Base-by-base conservation (phyloP, 2,113 vertebrate species). In the Nansenia antarctica region DNA sequence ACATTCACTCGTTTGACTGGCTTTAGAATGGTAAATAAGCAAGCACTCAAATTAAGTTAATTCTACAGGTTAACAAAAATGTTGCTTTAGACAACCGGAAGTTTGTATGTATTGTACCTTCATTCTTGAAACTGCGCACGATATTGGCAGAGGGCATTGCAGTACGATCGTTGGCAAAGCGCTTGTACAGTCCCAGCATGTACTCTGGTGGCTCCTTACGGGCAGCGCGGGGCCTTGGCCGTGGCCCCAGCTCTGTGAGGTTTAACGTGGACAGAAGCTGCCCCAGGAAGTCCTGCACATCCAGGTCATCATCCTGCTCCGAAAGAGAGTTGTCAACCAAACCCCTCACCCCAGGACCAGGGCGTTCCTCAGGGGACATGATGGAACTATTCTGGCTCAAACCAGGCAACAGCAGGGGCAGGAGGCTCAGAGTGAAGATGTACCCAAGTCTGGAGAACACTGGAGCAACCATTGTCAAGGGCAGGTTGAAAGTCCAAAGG, bases 111-210 rank as follows among this genome's bases (percentile, higher is more conserved):
- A 11, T 34, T 90, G 79, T 94, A 99, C 97, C 96, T 95, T 98
- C 94, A 0, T 98, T 98, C 85, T 94, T 95, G 94, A 97, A 99
- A 88, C 98, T 97, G 71, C 98, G 93, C 34, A 98, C 93, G 54
- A 98, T 94, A 74, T 94, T 96, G 67, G 95, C 94, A 0, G 94
- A 94, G 0, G 96, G 95, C 87, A 93, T 91, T 9, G 93, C 92
- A 2, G 93, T 92, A 62, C 81, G 92, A 73, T 98, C 95, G 0
- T 89, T 92, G 52, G 94, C 91, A 59, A 98, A 99, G 61, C 88
- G 94, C 76, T 96, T 92, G 86, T 98, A 99, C 53, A 99, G 93
- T 78, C 99, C 96, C 77, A 98, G 65, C 98, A 99, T 99, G 89
- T 96, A 98, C 77, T 99, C 95, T 8, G 96, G 95, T 0, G 96